Percentiles rank a stretch among this genome's conserved stretches.
These are phyloP conservation scores for Diadumene lineata DNA, from an alignment of 92 coral and sea anemone species.

Conservation along the genomic window DNA sequence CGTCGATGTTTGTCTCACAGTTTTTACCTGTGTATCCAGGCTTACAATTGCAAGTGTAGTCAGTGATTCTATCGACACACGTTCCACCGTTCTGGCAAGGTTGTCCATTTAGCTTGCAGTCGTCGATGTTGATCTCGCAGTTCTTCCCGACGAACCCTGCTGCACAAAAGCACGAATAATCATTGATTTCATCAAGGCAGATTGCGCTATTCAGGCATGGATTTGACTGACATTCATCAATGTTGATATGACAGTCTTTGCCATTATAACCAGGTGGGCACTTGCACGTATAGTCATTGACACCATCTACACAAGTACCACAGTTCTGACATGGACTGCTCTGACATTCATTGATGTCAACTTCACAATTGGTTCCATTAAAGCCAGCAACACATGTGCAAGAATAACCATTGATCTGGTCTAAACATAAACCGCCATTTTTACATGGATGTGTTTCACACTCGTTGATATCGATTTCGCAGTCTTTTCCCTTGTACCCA, in stretches of 20 bases:
- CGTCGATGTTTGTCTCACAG: not conserved
- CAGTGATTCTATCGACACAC: conserved; percentile 10
- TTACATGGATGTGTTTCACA: conserved; percentile 38
- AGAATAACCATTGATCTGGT: conserved; percentile 8
- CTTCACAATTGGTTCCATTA: conserved; percentile 1
- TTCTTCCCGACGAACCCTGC: not conserved
- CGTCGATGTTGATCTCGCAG: not conserved
- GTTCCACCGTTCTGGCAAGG: conserved; percentile 14
- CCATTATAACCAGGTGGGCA: conserved; percentile 20
- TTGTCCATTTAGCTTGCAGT: not conserved
- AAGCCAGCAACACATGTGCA: conserved; percentile 22
- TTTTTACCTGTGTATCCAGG: conserved; percentile 19
- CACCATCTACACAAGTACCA: not conserved
- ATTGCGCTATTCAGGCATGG: not conserved
- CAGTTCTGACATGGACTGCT: not conserved
- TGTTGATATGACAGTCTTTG: conserved; percentile 1
- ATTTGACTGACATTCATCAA: not conserved
- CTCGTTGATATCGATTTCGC: conserved; percentile 49
- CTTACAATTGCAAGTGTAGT: conserved; percentile 11
- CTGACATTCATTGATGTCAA: not conserved
- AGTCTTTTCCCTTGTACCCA: not conserved
- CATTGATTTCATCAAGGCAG: not conserved
- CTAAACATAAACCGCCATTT: conserved; percentile 36
- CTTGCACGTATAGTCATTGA: not conserved
- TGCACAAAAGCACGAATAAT: not conserved